Base-by-base conservation (phyloP, 2,113 vertebrate genomes). In the Ailuropoda melanoleuca region DNA sequence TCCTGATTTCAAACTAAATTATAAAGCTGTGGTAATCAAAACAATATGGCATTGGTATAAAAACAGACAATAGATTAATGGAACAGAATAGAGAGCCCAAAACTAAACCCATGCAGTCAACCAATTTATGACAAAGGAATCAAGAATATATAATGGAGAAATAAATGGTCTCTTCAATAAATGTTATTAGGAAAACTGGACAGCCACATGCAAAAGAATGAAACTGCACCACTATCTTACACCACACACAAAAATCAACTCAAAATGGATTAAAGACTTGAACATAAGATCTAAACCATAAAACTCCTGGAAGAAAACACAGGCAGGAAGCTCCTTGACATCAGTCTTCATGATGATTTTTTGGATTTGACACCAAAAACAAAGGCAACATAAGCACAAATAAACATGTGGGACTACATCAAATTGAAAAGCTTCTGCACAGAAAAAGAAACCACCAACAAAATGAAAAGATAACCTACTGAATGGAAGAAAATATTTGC, bases 231-330 rank as follows among this genome's bases (percentile, higher is more conserved):
- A 56, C 17, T 86, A 17, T 58, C 60, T 85, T 78, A 58, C 1
- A 43, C n/a, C n/a, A 26, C 19, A 34, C 50, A 78, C 50, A 70
- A 91, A 94, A 91, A 78, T 24, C 70, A 86, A 70, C 39, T 78
- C 39, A 70, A 85, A 86, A 68, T 46, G 5, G 23, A 66, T 29
- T 95, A 66, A 74, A 72, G 48, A 74, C 10, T 56, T 75, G 21
- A 84, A 83, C 31, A 18, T 62, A 90, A 90, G 8, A 95, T 46
- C 21, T 90, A 48, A 90, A 66, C 78, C 56, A 55, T 75, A 43
- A 90, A 84, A 74, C 10, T 95, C 77, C 53, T 58, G 92, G 39
- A 87, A 95, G 43, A 88, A 81, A 81, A 88, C 29, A 60, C 24
- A 74, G 43, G n/a, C 6, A 37, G 12, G 87, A 80, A 86, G 46